Evolutionary conservation across 2,113 vertebrate species (phyloP), one percentile per base, ranked within the genome.

Genomic region (Spilogale gracilis): DNA sequence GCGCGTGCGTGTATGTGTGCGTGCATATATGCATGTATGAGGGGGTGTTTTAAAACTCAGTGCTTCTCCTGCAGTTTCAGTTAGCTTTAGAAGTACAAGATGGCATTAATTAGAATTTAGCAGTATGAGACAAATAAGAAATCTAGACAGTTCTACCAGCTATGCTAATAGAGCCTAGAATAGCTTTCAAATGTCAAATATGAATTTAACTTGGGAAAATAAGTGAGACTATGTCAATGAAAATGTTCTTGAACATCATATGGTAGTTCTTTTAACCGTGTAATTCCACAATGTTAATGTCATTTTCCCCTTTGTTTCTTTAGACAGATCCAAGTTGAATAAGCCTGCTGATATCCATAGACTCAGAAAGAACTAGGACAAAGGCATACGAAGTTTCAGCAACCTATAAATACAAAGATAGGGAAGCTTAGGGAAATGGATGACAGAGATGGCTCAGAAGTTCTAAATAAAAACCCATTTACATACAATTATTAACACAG

Each of bases 161-260:
- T 96, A 96, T 96, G 91, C 74, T 97, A 97, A 92, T 63, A 80
- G 2, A 88, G 63, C 90, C 94, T 90, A 97, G 94, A 96, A 97
- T 97, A 97, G 65, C 84, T 81, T 95, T 88, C 80, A 97, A 92
- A 97, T 97, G 87, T 96, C 81, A 94, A 97, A 91, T 81, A 76
- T 67, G 76, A 95, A 91, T 95, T 94, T 97, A 91, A 97, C 65
- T 97, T 94, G 58, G 74, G 95, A 96, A 96, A 96, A 84, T 80
- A 87, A 95, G 60, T 60, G 6, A 58, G 73, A 91, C 61, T 94
- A 11, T 84, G 76, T 87, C 81, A 73, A 43, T 50, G 52, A 90
- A 69, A 94, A 85, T 84, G 32, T 94, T 91, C 58, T 85, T 67
- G 48, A 97, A 92, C 16, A 85, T 86, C 20, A 58, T 43, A n/a